Conservation (phyloP, 2,888 invertebrate species). For the Diarsia rubi region DNA sequence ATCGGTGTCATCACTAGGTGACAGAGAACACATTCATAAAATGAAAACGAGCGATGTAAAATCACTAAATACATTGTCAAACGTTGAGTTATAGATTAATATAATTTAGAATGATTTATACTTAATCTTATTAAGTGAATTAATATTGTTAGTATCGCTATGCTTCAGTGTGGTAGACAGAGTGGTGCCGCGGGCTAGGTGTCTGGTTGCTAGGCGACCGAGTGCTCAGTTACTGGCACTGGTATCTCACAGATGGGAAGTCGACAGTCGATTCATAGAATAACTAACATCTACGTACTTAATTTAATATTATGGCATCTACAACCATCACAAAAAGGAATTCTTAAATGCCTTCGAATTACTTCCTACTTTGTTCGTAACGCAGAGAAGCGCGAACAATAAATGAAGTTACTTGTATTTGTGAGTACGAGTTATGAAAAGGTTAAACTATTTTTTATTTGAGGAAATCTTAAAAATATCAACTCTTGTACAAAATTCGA, state of each 20-base stretch:
- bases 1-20: constrained; percentile 81
- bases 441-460: constrained; percentile 63
- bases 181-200: constrained; percentile 36
- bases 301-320: constrained; percentile 74
- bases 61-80: constrained; percentile 56
- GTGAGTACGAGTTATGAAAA: constrained; percentile 66
- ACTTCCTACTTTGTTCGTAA: constrained; percentile 60
- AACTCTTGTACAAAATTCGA: constrained; percentile 65
- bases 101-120: constrained; percentile 82
- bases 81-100: constrained; percentile 71
- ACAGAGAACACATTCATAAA: constrained; percentile 75
- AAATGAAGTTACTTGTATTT: constrained; percentile 58
- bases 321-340: constrained; percentile 69
- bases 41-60: constrained; percentile 65
- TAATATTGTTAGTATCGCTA: constrained; percentile 66
- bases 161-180: constrained; percentile 47
- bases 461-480: constrained; percentile 66
- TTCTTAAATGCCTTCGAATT: constrained; percentile 65
- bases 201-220: constrained; percentile 46
- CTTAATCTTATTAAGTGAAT: constrained; percentile 86
- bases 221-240: constrained; percentile 52
- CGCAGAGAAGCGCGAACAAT: constrained; percentile 65
- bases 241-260: constrained; percentile 67
- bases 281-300: constrained; percentile 71
- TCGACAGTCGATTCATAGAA: constrained; percentile 69